Base-by-base conservation (phyloP, 2,797 vertebrate species). In the Anas bernieri region DNA sequence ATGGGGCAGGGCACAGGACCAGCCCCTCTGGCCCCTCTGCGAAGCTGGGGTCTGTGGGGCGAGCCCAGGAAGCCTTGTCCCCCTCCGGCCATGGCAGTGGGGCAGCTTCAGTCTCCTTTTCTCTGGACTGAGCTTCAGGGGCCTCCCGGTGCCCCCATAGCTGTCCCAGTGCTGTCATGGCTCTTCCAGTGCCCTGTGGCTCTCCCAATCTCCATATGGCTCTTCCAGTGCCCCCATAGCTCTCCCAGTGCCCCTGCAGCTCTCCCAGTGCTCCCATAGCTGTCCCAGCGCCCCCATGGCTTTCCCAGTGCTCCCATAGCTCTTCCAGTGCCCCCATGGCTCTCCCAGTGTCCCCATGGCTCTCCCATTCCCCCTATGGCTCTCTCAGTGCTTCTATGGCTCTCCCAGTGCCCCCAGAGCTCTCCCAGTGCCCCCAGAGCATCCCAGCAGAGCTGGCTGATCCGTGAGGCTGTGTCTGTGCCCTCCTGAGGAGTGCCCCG, bases 1-100 rank as follows among this genome's bases (percentile, higher is more conserved):
- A 31, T 0, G 25, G 48, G 58, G 33, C 48, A 68, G 45, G 48
- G 45, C 25, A n/a, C 43, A 28, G 4, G 22, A n/a, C 18, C 0
- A 0, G 3, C 12, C 11, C 7, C 41, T 33, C 25, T n/a, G 46
- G 13, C n/a, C 48, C 81, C 48, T 48, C 58, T 46, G 28, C 15
- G 37, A 31, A 54, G 18, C 39, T 52, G 72, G 48, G 28, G 7
- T 3, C 80, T n/a, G 7, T 11, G 54, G 8, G 6, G 1, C 3
- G 54, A 45, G 12, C 41, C 64, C 39, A 6, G 7, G 13, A 77
- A 64, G 13, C 17, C 4, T 74, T 26, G 10, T 48, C 35, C 56
- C 52, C 26, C 75, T 46, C 55, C 11, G 3, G 66, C 2, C 33
- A n/a, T 5, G 14, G 46, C 50, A 12, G 9, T 30, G 37, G 30